Conservation (phyloP, 2,797 vertebrate genomes). For the Chelon auratus region DNA sequence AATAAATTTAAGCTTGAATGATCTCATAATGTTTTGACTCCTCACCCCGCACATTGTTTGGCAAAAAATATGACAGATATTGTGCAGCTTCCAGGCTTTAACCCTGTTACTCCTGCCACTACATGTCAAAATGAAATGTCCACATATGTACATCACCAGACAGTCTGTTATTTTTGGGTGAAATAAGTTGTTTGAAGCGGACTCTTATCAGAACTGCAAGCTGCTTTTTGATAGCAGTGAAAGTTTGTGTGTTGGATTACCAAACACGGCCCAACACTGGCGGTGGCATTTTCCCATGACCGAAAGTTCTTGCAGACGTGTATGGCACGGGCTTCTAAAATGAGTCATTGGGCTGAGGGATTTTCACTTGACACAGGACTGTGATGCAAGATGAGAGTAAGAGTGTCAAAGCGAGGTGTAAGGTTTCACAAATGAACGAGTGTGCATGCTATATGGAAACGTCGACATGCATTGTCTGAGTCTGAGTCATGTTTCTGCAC, state of each 20-base stretch:
- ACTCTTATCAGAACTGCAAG: too few relatives aligned
- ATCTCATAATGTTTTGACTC: constrained; percentile 2
- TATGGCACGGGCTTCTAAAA: constrained; percentile 14
- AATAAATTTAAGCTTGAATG: constrained; percentile 11
- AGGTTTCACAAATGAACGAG: constrained; percentile 13
- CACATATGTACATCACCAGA: not conserved
- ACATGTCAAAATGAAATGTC: not conserved
- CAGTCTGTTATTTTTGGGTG: not conserved
- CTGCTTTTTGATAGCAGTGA: not conserved
- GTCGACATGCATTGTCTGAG: not conserved
- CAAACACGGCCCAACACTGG: not conserved
- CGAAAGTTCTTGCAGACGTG: constrained; percentile 6
- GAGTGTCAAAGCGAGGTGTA: constrained; percentile 27
- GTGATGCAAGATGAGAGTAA: constrained; percentile 60
- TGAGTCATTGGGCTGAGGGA: constrained; percentile 18
- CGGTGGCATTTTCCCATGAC: constrained; percentile 7
- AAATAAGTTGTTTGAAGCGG: not conserved
- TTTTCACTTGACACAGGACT: constrained; percentile 32
- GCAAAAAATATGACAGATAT: not conserved
- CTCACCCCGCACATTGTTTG: not conserved
- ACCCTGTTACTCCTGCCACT: not conserved
- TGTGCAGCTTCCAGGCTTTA: not conserved
- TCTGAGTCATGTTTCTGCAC: constrained; percentile 7
- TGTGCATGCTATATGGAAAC: not conserved
- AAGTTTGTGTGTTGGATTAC: constrained; percentile 13